Evolutionary conservation across 2,888 invertebrate genomes (phyloP), one percentile per base, ranked within the genome.

Genomic region (Agonopterix heracliana): DNA sequence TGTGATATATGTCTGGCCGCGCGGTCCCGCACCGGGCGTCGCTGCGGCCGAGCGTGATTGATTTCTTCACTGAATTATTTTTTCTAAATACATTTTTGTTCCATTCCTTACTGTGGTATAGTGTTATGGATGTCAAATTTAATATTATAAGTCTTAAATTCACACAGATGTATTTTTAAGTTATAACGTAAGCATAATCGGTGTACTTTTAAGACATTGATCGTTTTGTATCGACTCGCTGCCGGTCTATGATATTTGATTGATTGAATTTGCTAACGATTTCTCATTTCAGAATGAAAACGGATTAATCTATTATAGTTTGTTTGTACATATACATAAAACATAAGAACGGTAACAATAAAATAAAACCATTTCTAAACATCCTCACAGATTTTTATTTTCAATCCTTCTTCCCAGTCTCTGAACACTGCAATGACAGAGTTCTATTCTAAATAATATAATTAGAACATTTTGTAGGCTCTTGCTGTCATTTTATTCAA

Each of bases 321-420:
- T 87, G 83, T 83, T 86, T 89, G 88, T 89, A 89, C 88, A 89
- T 88, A 89, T 83, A 83, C 82, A 81, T 74, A 86, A 84, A 77
- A 66, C 83, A 78, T 86, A 88, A 88, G 86, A 74, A 85, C 78
- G 74, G 81, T 83, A 87, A 85, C 81, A 86, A 84, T 85, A 81
- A 84, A 81, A 78, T 74, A 71, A 86, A 87, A 82, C 75, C 78
- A 83, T 88, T 89, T 86, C 82, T 84, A 84, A 87, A 85, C 78
- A 80, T 78, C 60, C 47, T 48, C 47, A 35, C 45, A 48, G 45
- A 48, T 45, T 55, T 68, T 76, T 74, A 70, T 63, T 65, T 64
- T 51, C 38, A n/a, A 38, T 38, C n/a, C 38, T n/a, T n/a, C n/a
- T 10, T 38, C 36, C 2, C 36, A 36, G 9, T 38, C n/a, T 10